A percentile compares a stretch with the other conserved stretches of the same genome.
Conservation (phyloP, 1,140 invertebrate genomes). For the Heterodera schachtii region DNA sequence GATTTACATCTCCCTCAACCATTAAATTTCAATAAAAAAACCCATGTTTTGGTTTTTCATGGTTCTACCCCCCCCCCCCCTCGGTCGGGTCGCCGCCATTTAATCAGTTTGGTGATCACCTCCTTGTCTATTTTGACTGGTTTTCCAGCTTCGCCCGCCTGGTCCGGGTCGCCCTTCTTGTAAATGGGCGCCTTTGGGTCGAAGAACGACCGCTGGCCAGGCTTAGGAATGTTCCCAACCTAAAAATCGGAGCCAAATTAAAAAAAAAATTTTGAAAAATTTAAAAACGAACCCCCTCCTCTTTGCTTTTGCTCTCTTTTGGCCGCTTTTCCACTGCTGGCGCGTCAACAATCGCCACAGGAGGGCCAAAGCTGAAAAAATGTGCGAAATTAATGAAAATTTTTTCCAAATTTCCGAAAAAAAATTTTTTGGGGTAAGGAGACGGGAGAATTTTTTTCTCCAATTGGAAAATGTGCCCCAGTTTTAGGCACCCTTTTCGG, state of each 20-base stretch:
- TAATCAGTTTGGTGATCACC: slow-evolving; percentile 28
- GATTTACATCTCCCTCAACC: too few species aligned
- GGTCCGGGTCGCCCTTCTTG: slow-evolving; percentile 60
- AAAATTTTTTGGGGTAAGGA: too few species aligned
- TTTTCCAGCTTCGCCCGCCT: slow-evolving; percentile 62
- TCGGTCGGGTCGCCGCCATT: too few species aligned
- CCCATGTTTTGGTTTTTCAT: too few species aligned
- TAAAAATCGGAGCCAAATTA: slow-evolving; percentile 33
- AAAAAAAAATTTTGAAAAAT: background rate
- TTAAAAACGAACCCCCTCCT: background rate
- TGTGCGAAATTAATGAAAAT: background rate
- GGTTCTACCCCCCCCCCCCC: too few species aligned
- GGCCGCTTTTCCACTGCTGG: background rate
- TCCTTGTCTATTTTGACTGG: slow-evolving; percentile 62
- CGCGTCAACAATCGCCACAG: background rate
- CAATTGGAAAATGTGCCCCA: too few species aligned
- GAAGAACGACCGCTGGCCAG: slow-evolving; percentile 47
- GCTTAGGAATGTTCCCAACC: slow-evolving; percentile 55
- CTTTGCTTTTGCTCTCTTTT: slow-evolving; percentile 6
- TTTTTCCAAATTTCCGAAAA: too few species aligned
- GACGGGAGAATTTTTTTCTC: too few species aligned
- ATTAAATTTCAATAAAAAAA: too few species aligned
- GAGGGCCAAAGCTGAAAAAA: background rate
- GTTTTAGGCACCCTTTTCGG: too few species aligned
- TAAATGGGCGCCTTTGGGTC: slow-evolving; percentile 63